Conservation (phyloP, 2,888 invertebrate genomes). For the Andrena fulva region DNA sequence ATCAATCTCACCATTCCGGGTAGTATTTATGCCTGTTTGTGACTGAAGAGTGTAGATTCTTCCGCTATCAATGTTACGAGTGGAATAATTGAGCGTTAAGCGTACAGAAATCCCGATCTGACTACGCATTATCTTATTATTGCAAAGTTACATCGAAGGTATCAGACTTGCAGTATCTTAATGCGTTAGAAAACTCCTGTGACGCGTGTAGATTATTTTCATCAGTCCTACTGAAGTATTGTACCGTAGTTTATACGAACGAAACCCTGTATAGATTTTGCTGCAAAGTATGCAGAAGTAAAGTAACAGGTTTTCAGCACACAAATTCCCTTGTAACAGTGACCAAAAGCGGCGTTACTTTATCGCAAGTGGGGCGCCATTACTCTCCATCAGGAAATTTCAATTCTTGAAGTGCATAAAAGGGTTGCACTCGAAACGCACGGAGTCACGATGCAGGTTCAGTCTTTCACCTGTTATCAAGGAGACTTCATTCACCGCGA, state of each 20-base stretch:
- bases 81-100: too few relatives aligned
- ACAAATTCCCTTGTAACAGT: slow-evolving; percentile 49
- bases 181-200: too few relatives aligned
- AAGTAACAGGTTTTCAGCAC: slow-evolving; percentile 39
- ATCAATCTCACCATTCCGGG: too few relatives aligned
- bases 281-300: background rate
- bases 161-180: too few relatives aligned
- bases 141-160: too few relatives aligned
- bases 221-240: background rate
- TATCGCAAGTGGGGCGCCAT: slow-evolving; percentile 61
- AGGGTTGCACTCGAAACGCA: slow-evolving; percentile 35
- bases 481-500: slow-evolving; percentile 59
- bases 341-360: slow-evolving; percentile 51
- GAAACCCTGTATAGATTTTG: background rate
- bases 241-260: background rate
- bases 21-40: background rate
- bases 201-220: background rate
- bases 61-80: background rate
- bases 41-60: background rate
- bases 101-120: too few relatives aligned
- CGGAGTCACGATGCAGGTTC: slow-evolving; percentile 16
- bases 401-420: slow-evolving; percentile 58
- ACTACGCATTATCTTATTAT: too few relatives aligned
- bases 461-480: slow-evolving; percentile 56
- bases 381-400: slow-evolving; percentile 63